Percentiles rank a stretch among this genome's conserved stretches.
These are phyloP conservation scores for Torymus texanus DNA, from an alignment of 2,888 invertebrate species.

Conservation along the genomic window DNA sequence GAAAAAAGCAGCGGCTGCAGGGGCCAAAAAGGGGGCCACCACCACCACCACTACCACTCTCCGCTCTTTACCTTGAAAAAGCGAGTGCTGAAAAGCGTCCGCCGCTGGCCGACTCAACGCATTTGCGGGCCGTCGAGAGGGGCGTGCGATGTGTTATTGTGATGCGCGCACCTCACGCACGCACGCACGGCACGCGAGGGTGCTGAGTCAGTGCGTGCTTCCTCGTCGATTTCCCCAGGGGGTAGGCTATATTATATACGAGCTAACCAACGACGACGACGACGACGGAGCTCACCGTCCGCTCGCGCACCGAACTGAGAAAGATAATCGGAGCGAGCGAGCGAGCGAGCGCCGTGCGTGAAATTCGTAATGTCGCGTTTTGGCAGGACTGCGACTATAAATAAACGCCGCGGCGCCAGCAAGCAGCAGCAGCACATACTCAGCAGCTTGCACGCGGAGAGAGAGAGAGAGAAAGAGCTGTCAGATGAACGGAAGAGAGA, in stretches of 20 bases:
- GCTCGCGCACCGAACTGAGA: slow-evolving; percentile 20
- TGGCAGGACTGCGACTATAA: slow-evolving; percentile 56
- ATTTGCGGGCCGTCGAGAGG: slow-evolving; percentile 9
- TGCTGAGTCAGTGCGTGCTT: no score
- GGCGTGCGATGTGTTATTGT: neutral
- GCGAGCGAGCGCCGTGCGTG: neutral
- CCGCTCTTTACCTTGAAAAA: slow-evolving; percentile 46
- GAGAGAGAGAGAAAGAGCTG: neutral
- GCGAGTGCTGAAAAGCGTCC: slow-evolving; percentile 18
- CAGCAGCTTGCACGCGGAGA: no score
- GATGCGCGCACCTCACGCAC: neutral
- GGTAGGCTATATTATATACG: no score
- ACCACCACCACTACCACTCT: neutral
- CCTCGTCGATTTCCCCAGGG: no score
- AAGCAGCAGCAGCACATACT: no score
- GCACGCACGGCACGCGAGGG: no score
- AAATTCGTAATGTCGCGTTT: slow-evolving; percentile 50
- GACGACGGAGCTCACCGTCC: neutral
- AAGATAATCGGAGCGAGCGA: no score
- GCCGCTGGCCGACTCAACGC: slow-evolving; percentile 30
- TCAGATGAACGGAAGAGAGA: slow-evolving; percentile 13
- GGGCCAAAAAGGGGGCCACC: no score
- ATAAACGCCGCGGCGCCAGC: slow-evolving; percentile 41
- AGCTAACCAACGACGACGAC: no score
- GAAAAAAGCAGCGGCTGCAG: no score